Base-by-base conservation (phyloP, 2,113 vertebrate genomes). In the Strix aluco region DNA sequence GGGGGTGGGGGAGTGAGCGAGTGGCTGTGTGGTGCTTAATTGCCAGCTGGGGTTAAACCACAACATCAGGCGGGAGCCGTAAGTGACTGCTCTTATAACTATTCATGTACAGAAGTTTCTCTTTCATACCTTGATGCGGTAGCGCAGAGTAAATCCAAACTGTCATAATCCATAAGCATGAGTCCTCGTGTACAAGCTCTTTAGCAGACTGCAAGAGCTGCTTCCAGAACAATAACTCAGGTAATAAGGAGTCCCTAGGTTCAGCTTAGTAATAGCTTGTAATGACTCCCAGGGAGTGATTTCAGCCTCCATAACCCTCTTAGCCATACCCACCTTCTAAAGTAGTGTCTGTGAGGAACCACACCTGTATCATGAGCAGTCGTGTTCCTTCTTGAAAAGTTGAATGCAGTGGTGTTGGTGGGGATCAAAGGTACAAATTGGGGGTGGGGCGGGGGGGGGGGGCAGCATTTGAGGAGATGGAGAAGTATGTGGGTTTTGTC, bases 181-280 rank as follows among this genome's bases (percentile, higher is more conserved):
- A 87, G 55, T 36, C 47, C 34, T 71, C 58, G 7, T 22, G 69
- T 63, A 26, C 58, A 58, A 5, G 5, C 52, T 44, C 18, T 57
- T 17, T 54, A 78, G 91, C 72, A 77, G 46, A 52, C 14, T 77
- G 67, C 78, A 67, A 34, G 49, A 86, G 51, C 72, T 88, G 59
- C 81, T 89, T 86, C 44, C 79, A 63, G 74, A 74, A 83, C 46
- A 58, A 42, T 93, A 88, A 95, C 78, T 90, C 63, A 11, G 26
- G 71, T 54, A 26, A 73, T 92, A 66, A 95, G 72, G 67, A 71
- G 73, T 91, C 82, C 91, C 93, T 27, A 58, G 78, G n/a, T 27
- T 77, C 79, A 47, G 16, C 9, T 89, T 86, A 57, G 61, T 72
- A 81, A 91, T 3, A 2, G 81, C 27, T 40, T 16, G 15, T 23